Percentiles rank a stretch among this genome's conserved stretches.
Evolutionary conservation across 2,113 vertebrate genomes (phyloP).

Genomic region (Embiotoca jacksoni): DNA sequence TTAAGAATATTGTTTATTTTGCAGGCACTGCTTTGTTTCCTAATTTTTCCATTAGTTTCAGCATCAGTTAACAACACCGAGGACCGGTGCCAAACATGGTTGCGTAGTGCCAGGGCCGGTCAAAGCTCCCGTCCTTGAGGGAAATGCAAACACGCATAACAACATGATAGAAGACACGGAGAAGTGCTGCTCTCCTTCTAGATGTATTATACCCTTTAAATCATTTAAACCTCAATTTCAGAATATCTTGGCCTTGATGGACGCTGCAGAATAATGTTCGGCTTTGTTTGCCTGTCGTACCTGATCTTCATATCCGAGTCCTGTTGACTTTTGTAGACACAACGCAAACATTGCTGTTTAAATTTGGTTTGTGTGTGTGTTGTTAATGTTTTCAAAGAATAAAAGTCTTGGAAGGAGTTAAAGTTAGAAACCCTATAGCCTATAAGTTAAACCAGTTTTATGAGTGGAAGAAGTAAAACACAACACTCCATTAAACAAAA

Average conservation of each 20-base stretch:
- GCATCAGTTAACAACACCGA: constrained; percentile 2
- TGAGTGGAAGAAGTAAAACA: neutral
- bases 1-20: neutral
- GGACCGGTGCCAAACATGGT: constrained; percentile 18
- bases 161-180: constrained; percentile 42
- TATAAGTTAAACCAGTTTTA: neutral
- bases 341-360: neutral
- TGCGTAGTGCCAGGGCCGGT: neutral
- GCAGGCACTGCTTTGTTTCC: neutral
- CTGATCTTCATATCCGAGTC: constrained; percentile 32
- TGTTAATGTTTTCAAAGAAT: neutral
- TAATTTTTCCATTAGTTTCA: neutral
- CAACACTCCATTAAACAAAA: constrained; percentile 4
- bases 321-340: neutral
- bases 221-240: constrained; percentile 62
- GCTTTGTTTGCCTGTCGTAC: constrained; percentile 25
- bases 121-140: constrained; percentile 3
- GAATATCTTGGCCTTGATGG: constrained; percentile 56
- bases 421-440: neutral
- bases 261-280: constrained; percentile 23
- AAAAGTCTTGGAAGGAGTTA: too few relatives aligned
- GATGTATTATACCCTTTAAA: constrained; percentile 61
- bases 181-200: constrained; percentile 10
- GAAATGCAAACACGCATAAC: constrained; percentile 53
- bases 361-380: neutral